Conservation (phyloP, 2,113 vertebrate genomes). For the Hydrochoerus hydrochaeris region DNA sequence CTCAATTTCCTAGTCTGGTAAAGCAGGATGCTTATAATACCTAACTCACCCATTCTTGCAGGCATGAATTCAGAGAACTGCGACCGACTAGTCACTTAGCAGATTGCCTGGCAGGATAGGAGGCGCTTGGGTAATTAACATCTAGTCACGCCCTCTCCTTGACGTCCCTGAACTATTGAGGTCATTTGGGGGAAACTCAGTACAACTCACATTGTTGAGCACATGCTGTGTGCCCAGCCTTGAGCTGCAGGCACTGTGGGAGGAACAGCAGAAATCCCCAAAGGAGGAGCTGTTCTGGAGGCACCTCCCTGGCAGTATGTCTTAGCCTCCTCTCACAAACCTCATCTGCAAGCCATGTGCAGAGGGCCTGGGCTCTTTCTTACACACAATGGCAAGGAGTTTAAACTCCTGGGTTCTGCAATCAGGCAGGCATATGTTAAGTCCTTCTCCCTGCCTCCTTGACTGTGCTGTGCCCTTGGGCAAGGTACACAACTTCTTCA, state of each 20-base stretch:
- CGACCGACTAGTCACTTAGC: background rate
- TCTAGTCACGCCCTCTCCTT: background rate
- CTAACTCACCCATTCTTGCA: background rate
- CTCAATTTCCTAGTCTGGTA: conserved; percentile 48
- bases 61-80: background rate
- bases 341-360: background rate
- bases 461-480: conserved; percentile 6
- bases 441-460: conserved; percentile 16
- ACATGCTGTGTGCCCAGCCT: background rate
- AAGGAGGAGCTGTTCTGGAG: background rate
- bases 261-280: background rate
- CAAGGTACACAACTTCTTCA: background rate
- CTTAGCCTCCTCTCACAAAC: background rate
- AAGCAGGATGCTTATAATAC: background rate
- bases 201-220: background rate
- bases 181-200: background rate
- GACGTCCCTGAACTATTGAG: background rate
- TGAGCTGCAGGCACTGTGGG: background rate
- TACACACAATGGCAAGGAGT: background rate
- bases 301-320: background rate
- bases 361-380: conserved; percentile 18
- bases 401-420: background rate
- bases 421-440: conserved; percentile 9
- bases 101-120: background rate
- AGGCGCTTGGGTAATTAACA: background rate